A percentile compares a stretch with the other conserved stretches of the same genome.
phyloP scores from a whole-genome alignment of 2,888 invertebrate genomes.

The Alcis repandata region DNA sequence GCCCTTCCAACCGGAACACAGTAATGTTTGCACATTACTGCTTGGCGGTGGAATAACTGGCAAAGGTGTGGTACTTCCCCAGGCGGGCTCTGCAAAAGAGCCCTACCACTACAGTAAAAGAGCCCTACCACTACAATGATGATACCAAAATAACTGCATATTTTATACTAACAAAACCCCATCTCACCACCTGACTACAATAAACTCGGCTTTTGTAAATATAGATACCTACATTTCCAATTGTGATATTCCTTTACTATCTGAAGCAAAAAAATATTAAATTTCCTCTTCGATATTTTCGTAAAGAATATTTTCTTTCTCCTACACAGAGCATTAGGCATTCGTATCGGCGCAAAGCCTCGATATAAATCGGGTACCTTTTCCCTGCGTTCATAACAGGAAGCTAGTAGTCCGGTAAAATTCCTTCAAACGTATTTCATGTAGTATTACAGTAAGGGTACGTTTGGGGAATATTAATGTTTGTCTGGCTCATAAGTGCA shows the following conservation, averaged over 20 bases:
- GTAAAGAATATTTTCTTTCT: conserved; percentile 28
- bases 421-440: conserved; percentile 31
- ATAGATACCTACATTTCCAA: conserved; percentile 12
- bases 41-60: too few species aligned
- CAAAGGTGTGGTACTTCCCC: too few species aligned
- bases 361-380: conserved; percentile 45
- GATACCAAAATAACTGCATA: not conserved
- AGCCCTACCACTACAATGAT: too few species aligned
- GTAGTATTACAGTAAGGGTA: conserved; percentile 11
- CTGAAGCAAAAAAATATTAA: conserved; percentile 27
- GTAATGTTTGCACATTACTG: too few species aligned
- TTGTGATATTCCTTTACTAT: conserved; percentile 14
- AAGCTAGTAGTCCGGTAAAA: conserved; percentile 40
- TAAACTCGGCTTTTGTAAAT: conserved; percentile 9
- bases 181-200: not conserved
- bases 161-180: not conserved
- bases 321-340: conserved; percentile 35
- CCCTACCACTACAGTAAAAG: too few species aligned
- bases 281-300: conserved; percentile 23
- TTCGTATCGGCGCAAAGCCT: conserved; percentile 41
- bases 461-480: conserved; percentile 13
- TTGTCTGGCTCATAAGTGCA: not conserved
- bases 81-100: too few species aligned
- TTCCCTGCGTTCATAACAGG: conserved; percentile 41
- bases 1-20: too few species aligned